Evolutionary conservation across 1,140 invertebrate genomes (phyloP).

Genomic region (Zaprionus africanus): DNA sequence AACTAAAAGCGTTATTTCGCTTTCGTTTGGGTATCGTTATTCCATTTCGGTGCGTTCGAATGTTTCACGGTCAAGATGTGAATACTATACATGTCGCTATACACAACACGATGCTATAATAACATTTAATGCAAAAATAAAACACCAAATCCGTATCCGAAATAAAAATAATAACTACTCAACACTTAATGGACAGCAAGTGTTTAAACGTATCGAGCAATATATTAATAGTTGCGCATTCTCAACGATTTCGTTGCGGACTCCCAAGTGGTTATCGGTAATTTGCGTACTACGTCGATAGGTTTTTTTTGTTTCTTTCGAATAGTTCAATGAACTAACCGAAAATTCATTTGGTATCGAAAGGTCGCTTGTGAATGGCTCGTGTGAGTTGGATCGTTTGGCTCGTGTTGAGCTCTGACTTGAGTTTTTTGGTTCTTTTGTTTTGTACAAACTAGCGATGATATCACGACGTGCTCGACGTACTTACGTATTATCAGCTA

Average conservation of each 20-base stretch:
- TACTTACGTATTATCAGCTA: constrained; percentile 47
- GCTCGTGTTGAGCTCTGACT: constrained; percentile 48
- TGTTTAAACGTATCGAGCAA: constrained; percentile 22
- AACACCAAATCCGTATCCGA: constrained; percentile 14
- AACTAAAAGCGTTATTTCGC: constrained; percentile 69
- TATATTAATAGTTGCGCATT: constrained; percentile 46
- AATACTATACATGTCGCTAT: not conserved
- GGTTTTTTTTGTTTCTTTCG: not conserved
- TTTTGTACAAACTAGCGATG: constrained; percentile 26
- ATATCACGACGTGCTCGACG: constrained; percentile 36
- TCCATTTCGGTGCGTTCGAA: constrained; percentile 51
- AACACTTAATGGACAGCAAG: constrained; percentile 58
- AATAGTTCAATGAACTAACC: constrained; percentile 56
- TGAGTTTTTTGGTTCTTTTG: constrained; percentile 45
- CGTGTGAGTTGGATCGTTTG: constrained; percentile 16
- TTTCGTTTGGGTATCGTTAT: constrained; percentile 55
- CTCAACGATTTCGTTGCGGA: constrained; percentile 46
- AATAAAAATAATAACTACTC: constrained; percentile 31
- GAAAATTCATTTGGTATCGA: constrained; percentile 27
- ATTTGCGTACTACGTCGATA: constrained; percentile 69
- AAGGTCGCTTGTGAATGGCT: constrained; percentile 66
- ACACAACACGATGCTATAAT: constrained; percentile 48
- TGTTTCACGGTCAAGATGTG: constrained; percentile 74
- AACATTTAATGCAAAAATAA: constrained; percentile 73
- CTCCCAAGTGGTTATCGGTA: constrained; percentile 72